Percentiles rank a stretch among this genome's conserved stretches.
phyloP scores from a whole-genome alignment of 2,888 invertebrate species.

The Apoderus coryli region DNA sequence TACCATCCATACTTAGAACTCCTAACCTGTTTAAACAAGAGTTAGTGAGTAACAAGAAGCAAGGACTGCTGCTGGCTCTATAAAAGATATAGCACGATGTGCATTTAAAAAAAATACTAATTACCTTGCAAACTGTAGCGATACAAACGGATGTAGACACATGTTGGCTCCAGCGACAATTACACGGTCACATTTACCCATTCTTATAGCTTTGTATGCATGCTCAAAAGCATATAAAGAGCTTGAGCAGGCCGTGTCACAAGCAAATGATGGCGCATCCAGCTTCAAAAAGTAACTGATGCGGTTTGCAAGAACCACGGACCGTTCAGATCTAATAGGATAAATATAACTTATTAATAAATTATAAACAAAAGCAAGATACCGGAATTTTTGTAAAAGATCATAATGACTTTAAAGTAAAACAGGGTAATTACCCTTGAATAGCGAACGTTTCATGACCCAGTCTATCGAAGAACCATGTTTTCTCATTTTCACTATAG shows the following conservation, averaged over 20 bases:
- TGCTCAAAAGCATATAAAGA: slow-evolving; percentile 76
- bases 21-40: too few relatives aligned
- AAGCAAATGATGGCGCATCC: slow-evolving; percentile 73
- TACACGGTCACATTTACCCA: slow-evolving; percentile 75
- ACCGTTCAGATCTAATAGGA: slow-evolving; percentile 39
- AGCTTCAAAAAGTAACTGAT: slow-evolving; percentile 79
- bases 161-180: slow-evolving; percentile 80
- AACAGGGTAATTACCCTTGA: slow-evolving; percentile 35
- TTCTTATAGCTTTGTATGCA: slow-evolving; percentile 61
- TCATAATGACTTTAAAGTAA: too few relatives aligned
- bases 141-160: slow-evolving; percentile 73
- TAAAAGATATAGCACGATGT: too few relatives aligned
- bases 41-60: too few relatives aligned
- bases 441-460: slow-evolving; percentile 39
- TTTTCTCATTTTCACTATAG: slow-evolving; percentile 63
- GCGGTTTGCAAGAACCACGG: slow-evolving; percentile 85
- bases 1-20: slow-evolving; percentile 69
- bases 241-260: slow-evolving; percentile 93
- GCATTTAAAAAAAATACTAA: background rate
- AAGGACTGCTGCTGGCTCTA: too few relatives aligned
- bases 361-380: too few relatives aligned
- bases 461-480: slow-evolving; percentile 57
- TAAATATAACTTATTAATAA: background rate
- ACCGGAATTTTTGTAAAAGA: too few relatives aligned
- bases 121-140: slow-evolving; percentile 71